Conservation (phyloP, 2,797 vertebrate genomes). For the Synanceia verrucosa region DNA sequence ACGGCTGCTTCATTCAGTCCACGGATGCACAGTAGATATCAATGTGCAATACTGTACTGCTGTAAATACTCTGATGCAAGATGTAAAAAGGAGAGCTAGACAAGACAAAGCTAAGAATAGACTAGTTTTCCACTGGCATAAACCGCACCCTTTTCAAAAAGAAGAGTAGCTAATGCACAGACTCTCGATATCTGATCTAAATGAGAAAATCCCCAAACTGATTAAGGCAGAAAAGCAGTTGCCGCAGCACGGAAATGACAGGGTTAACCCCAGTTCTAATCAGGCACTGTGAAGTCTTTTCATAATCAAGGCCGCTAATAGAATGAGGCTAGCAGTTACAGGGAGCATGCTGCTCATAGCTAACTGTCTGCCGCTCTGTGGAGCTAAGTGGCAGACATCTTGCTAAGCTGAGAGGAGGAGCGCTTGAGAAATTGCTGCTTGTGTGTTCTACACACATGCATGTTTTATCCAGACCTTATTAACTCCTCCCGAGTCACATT, state of each 20-base stretch:
- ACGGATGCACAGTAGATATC: constrained; percentile 31
- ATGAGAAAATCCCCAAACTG: background rate
- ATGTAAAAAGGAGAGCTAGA: constrained; percentile 18
- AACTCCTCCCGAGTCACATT: too few species aligned
- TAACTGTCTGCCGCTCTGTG: background rate
- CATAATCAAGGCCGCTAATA: constrained; percentile 22
- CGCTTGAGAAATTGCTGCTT: constrained; percentile 12
- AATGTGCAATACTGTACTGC: constrained; percentile 12
- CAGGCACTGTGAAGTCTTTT: constrained; percentile 20
- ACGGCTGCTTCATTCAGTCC: constrained; percentile 41
- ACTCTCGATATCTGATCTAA: background rate
- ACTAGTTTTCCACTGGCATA: background rate
- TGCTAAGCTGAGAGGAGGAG: constrained; percentile 28
- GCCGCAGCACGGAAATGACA: background rate
- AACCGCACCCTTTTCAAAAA: too few species aligned
- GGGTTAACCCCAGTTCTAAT: background rate
- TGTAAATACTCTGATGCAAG: constrained; percentile 10
- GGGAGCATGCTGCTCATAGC: constrained; percentile 20
- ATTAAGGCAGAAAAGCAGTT: background rate
- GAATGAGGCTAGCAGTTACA: constrained; percentile 2
- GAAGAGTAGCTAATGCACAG: background rate
- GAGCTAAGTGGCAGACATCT: constrained; percentile 33
- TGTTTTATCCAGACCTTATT: too few species aligned
- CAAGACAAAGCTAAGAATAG: background rate
- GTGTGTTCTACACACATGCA: too few species aligned